Evolutionary conservation across 1,140 invertebrate species (phyloP).

Genomic region (Drosophila lini): DNA sequence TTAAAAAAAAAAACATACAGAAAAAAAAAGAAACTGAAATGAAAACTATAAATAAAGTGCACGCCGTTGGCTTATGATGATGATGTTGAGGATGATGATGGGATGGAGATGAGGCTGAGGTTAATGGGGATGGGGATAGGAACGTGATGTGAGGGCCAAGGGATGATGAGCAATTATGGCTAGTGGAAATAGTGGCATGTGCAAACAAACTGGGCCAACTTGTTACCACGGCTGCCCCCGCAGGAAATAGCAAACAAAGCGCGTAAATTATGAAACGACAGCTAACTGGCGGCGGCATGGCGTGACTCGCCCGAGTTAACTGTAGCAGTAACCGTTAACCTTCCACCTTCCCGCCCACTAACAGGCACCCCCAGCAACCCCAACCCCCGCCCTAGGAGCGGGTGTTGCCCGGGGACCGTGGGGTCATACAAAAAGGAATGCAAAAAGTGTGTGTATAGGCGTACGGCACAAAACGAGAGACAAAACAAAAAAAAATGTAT

Average conservation of each 20-base stretch:
- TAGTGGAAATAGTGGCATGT: slow-evolving; percentile 55
- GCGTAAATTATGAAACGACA: slow-evolving; percentile 81
- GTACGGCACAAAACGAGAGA: slow-evolving; percentile 32
- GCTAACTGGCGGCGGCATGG: slow-evolving; percentile 70
- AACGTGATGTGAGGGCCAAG: slow-evolving; percentile 15
- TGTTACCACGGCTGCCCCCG: slow-evolving; percentile 56
- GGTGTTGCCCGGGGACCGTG: slow-evolving; percentile 40
- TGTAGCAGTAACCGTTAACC: slow-evolving; percentile 52
- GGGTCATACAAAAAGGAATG: slow-evolving; percentile 55
- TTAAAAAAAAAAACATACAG: slow-evolving; percentile 30
- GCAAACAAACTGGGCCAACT: slow-evolving; percentile 61
- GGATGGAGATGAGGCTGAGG: slow-evolving; percentile 32
- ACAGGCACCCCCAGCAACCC: slow-evolving; percentile 3
- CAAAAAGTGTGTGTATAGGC: slow-evolving; percentile 56
- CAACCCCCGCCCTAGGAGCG: slow-evolving; percentile 6
- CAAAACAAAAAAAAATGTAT: slow-evolving; percentile 52
- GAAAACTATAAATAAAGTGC: slow-evolving; percentile 65
- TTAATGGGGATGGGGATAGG: background rate
- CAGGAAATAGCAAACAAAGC: slow-evolving; percentile 80
- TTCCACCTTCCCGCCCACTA: slow-evolving; percentile 5
- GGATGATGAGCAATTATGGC: slow-evolving; percentile 68
- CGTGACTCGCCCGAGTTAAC: slow-evolving; percentile 69
- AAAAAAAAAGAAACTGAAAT: slow-evolving; percentile 28
- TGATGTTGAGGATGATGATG: slow-evolving; percentile 31
- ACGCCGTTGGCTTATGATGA: slow-evolving; percentile 37